These are phyloP conservation scores for Plestiodon gilberti DNA, from an alignment of 2,113 vertebrate species.

Conservation along the genomic window DNA sequence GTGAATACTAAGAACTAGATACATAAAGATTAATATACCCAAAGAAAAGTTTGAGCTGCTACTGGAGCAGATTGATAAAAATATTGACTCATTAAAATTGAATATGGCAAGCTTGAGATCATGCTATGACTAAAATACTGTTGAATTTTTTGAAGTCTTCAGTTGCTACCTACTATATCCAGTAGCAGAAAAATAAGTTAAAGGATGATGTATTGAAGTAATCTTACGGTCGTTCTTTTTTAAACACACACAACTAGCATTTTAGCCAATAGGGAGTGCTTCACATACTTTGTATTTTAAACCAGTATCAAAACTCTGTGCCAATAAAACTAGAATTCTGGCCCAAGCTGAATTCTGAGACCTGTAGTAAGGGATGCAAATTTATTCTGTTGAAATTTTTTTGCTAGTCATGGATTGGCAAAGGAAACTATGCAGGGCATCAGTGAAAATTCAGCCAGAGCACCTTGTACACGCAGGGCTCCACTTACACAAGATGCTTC, in stretches of 20 bases:
- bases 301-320: background rate
- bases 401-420: background rate
- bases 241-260: background rate
- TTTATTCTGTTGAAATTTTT: background rate
- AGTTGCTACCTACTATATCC: background rate
- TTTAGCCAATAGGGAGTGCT: background rate
- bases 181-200: background rate
- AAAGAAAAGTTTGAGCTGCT: background rate
- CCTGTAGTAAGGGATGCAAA: background rate
- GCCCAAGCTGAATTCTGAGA: background rate
- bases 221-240: background rate
- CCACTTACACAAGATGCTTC: too few relatives aligned
- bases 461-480: background rate
- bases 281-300: background rate
- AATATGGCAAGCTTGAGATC: background rate
- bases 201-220: background rate
- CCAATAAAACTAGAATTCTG: background rate
- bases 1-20: constrained; percentile 1
- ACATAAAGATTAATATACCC: constrained; percentile 27
- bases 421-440: background rate
- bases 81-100: background rate
- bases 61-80: constrained; percentile 25
- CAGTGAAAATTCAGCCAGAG: background rate
- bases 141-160: background rate
- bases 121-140: background rate